These are phyloP conservation scores for Linnaemya tessellans DNA, from an alignment of 2,888 invertebrate species.

Conservation along the genomic window DNA sequence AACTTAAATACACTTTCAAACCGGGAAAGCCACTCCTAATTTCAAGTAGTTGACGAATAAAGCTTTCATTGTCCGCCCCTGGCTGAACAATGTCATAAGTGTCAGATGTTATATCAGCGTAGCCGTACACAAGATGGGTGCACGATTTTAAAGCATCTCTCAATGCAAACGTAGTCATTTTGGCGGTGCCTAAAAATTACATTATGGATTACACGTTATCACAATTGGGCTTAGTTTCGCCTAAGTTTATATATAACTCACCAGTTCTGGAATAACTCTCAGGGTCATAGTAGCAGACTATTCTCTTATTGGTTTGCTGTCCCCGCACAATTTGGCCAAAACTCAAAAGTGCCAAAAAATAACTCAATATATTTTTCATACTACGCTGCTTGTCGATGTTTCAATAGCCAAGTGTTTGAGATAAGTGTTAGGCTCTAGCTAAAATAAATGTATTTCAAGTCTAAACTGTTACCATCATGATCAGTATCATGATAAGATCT, in stretches of 20 bases:
- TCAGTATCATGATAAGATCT: too few species aligned
- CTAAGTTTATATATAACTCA: neutral
- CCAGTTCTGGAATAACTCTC: conserved; percentile 55
- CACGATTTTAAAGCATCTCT: conserved; percentile 90
- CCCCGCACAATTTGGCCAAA: conserved; percentile 20
- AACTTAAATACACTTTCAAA: conserved; percentile 88
- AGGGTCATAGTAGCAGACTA: conserved; percentile 62
- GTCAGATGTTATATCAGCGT: conserved; percentile 88
- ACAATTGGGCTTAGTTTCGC: neutral
- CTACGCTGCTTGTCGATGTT: too few species aligned
- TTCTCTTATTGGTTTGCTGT: conserved; percentile 24
- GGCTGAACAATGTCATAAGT: conserved; percentile 87
- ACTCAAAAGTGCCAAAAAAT: conserved; percentile 30
- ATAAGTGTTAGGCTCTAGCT: conserved; percentile 29
- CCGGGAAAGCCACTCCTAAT: conserved; percentile 88
- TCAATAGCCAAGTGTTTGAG: neutral
- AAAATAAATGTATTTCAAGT: neutral
- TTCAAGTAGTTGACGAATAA: conserved; percentile 88
- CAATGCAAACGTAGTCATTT: conserved; percentile 87
- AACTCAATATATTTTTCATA: neutral
- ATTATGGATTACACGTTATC: neutral
- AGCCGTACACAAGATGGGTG: conserved; percentile 91
- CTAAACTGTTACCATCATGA: too few species aligned
- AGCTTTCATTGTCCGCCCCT: conserved; percentile 89
- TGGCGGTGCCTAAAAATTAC: conserved; percentile 87